Conservation (phyloP, 2,113 vertebrate species). For the Cololabis saira region DNA sequence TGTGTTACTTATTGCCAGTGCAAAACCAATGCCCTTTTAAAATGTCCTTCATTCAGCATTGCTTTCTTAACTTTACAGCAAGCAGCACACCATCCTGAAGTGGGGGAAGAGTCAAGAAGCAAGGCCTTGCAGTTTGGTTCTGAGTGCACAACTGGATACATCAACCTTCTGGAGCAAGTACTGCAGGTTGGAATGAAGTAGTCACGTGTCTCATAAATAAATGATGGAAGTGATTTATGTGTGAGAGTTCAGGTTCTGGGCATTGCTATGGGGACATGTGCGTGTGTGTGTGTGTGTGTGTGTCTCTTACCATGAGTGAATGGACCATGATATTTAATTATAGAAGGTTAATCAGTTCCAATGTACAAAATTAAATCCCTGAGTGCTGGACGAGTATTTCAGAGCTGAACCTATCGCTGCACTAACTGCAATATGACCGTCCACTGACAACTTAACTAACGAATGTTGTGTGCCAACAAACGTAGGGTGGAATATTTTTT, state of each 20-base stretch:
- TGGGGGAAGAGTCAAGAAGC: constrained; percentile 85
- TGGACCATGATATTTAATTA: no score
- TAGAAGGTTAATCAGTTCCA: not conserved
- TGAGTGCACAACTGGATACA: constrained; percentile 92
- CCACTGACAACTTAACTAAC: no score
- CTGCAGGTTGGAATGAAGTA: constrained; percentile 83
- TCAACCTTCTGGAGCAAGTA: constrained; percentile 94
- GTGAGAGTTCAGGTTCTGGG: not conserved
- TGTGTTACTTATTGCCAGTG: no score
- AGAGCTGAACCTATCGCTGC: no score
- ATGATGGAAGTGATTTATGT: constrained; percentile 11
- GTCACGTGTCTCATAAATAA: constrained; percentile 25
- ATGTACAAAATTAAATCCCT: not conserved
- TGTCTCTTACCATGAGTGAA: no score
- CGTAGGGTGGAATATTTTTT: no score
- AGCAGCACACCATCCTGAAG: constrained; percentile 92
- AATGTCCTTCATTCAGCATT: constrained; percentile 9
- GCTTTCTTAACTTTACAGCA: constrained; percentile 79
- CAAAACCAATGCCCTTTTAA: not conserved
- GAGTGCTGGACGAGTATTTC: not conserved
- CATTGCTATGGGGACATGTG: not conserved
- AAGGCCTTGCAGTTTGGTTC: constrained; percentile 89
- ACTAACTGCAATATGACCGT: no score
- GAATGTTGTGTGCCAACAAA: no score
- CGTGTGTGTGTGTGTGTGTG: not conserved